Percentiles rank a stretch among this genome's conserved stretches.
These are phyloP conservation scores for Oncopodura yosiiana DNA, from an alignment of 1,140 invertebrate species.

Conservation along the genomic window DNA sequence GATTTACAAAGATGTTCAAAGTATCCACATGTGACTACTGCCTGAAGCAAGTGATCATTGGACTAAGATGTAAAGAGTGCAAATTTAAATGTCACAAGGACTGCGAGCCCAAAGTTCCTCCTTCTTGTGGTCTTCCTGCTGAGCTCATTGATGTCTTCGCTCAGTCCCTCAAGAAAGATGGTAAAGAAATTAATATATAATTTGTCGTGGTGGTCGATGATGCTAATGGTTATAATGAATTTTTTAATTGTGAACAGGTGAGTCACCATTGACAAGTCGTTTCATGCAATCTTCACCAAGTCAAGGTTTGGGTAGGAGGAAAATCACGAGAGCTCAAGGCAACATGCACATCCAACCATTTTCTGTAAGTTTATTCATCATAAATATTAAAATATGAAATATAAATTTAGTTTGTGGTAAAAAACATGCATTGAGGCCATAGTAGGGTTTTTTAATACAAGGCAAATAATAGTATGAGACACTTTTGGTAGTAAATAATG, in stretches of 20 bases:
- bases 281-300: slow-evolving; percentile 17
- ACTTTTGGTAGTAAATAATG: no score
- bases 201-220: neutral
- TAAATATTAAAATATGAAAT: neutral
- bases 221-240: neutral
- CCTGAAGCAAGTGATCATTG: slow-evolving; percentile 81
- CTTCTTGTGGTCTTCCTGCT: slow-evolving; percentile 77
- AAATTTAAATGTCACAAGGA: slow-evolving; percentile 89
- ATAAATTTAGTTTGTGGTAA: no score
- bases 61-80: slow-evolving; percentile 86
- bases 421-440: no score
- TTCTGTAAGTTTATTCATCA: slow-evolving; percentile 44
- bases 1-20: slow-evolving; percentile 78
- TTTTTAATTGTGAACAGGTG: neutral
- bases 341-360: slow-evolving; percentile 51
- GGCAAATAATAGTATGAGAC: no score
- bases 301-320: slow-evolving; percentile 38
- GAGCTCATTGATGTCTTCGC: slow-evolving; percentile 65
- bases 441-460: no score
- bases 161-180: slow-evolving; percentile 31
- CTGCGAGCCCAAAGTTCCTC: slow-evolving; percentile 80
- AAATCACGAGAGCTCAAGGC: slow-evolving; percentile 49
- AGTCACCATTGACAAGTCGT: slow-evolving; percentile 15
- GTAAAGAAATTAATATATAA: slow-evolving; percentile 1
- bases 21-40: slow-evolving; percentile 84